Evolutionary conservation across 2,797 vertebrate genomes (phyloP).

Genomic region (Psittacula echo): DNA sequence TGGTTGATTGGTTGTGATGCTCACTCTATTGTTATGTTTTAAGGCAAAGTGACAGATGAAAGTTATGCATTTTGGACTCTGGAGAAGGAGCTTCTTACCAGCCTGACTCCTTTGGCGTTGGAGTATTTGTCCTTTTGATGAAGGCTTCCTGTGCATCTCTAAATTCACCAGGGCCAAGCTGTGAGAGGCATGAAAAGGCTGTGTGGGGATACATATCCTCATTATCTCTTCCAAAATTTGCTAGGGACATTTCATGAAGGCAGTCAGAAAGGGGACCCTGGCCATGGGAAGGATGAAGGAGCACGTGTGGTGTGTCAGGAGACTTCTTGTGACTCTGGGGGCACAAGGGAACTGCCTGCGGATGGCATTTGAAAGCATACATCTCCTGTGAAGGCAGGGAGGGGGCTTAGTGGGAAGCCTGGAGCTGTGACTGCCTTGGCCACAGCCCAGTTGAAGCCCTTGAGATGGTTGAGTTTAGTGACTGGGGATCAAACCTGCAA

Average conservation of each 20-base stretch:
- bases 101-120: not conserved
- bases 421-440: conserved; percentile 32
- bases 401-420: not conserved
- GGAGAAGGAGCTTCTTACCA: not conserved
- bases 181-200: not conserved
- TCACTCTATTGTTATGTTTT: not conserved
- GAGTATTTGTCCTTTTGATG: not conserved
- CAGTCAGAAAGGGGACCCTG: not conserved
- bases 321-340: not conserved
- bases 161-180: not conserved
- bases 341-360: not conserved
- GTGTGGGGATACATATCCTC: not conserved
- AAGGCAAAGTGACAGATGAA: not conserved
- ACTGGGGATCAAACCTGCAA: not conserved
- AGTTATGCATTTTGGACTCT: not conserved
- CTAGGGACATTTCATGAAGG: not conserved
- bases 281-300: not conserved
- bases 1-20: not conserved
- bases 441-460: not conserved
- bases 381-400: not conserved
- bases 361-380: not conserved
- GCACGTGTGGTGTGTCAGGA: accelerated
- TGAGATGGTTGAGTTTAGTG: not conserved
- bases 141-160: not conserved
- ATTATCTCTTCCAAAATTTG: not conserved